These are phyloP conservation scores for Aplysia californica DNA, from an alignment of 1,140 invertebrate species.

Conservation along the genomic window DNA sequence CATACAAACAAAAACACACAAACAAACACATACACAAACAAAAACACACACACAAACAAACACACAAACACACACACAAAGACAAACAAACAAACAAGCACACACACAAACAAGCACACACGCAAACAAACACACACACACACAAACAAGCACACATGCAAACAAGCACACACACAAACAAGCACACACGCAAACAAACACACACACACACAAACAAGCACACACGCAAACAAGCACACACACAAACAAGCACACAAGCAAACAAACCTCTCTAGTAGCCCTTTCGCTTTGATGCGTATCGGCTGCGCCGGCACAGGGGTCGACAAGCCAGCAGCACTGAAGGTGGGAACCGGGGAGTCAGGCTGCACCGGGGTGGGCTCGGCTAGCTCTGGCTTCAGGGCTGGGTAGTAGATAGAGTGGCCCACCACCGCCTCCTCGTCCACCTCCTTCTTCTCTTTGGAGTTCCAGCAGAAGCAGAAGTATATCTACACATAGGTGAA, in stretches of 20 bases:
- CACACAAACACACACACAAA: no score
- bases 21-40: no score
- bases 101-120: no score
- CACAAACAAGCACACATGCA: no score
- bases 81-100: no score
- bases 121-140: no score
- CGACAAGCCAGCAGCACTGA: conserved; percentile 46
- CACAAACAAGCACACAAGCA: not conserved
- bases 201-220: no score
- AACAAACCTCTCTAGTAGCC: conserved; percentile 65
- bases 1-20: no score
- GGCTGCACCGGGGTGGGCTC: conserved; percentile 25
- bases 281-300: conserved; percentile 75
- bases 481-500: not conserved
- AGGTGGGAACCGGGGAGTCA: conserved; percentile 51
- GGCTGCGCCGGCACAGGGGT: conserved; percentile 62
- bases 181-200: no score
- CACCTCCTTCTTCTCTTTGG: not conserved
- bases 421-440: conserved; percentile 20
- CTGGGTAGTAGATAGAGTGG: conserved; percentile 46
- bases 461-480: not conserved
- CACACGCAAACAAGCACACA: not conserved
- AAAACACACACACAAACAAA: no score
- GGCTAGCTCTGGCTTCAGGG: conserved; percentile 52
- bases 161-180: no score